These are phyloP conservation scores for Spodoptera exigua DNA, from an alignment of 2,888 invertebrate genomes.

Conservation along the genomic window DNA sequence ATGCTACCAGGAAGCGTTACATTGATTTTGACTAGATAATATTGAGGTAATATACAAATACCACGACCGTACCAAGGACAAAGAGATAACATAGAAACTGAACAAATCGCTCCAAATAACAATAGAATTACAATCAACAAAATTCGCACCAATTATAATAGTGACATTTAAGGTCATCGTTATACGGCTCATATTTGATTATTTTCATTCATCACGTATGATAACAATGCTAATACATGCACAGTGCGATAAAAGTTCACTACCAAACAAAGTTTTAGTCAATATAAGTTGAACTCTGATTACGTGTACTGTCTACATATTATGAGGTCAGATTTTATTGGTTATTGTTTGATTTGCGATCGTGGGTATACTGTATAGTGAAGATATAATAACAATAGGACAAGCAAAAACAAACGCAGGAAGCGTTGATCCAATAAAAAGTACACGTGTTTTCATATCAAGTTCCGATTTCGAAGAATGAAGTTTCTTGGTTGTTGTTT, in stretches of 20 bases:
- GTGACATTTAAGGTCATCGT: conserved; percentile 51
- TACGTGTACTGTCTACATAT: no score
- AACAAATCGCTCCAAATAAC: conserved; percentile 32
- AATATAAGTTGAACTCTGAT: no score
- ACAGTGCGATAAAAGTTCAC: no score
- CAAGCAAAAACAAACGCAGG: conserved; percentile 74
- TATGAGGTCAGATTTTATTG: no score
- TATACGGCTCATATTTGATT: conserved; percentile 22
- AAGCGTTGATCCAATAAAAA: conserved; percentile 66
- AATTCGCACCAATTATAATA: conserved; percentile 38
- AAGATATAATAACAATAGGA: conserved; percentile 70
- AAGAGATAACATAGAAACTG: conserved; percentile 2
- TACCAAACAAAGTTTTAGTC: no score
- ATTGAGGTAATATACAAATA: neutral
- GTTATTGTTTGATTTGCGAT: no score
- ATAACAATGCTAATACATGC: conserved; percentile 42
- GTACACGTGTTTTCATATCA: conserved; percentile 11
- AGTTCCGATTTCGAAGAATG: conserved; percentile 20
- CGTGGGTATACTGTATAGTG: conserved; percentile 8
- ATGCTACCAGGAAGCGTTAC: no score
- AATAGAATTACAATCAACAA: conserved; percentile 32
- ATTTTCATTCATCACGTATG: conserved; percentile 46
- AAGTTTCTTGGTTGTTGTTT: no score
- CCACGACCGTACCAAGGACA: conserved; percentile 18
- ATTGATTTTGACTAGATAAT: no score